phyloP scores from a whole-genome alignment of 2,888 invertebrate genomes.

The Chironomus riparius region DNA sequence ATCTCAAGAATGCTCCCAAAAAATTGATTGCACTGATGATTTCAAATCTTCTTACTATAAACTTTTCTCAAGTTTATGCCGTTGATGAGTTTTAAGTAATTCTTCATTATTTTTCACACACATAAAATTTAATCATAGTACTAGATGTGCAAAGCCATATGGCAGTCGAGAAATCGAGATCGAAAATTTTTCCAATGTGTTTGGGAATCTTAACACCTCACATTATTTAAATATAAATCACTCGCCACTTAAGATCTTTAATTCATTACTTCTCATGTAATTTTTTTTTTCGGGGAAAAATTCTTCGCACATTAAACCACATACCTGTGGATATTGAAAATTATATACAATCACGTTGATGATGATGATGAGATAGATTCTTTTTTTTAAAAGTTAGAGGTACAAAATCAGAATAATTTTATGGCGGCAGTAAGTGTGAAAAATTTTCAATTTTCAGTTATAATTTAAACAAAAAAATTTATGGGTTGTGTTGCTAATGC shows the following conservation, averaged over 20 bases:
- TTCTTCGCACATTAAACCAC: not conserved
- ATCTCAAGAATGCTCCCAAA: too few relatives aligned
- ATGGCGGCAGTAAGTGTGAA: too few relatives aligned
- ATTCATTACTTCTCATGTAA: not conserved
- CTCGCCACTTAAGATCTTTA: slow-evolving; percentile 11
- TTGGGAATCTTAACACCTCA: slow-evolving; percentile 22
- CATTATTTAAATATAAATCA: slow-evolving; percentile 25
- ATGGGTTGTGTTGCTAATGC: too few relatives aligned
- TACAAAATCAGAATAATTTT: too few relatives aligned
- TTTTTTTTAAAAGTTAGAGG: too few relatives aligned
- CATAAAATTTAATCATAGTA: not conserved
- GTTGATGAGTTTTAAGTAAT: not conserved
- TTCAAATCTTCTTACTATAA: too few relatives aligned
- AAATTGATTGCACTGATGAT: too few relatives aligned
- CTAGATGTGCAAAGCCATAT: not conserved
- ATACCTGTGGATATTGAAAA: not conserved
- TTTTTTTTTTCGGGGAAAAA: not conserved
- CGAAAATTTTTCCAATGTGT: not conserved
- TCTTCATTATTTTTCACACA: not conserved
- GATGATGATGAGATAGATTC: not conserved
- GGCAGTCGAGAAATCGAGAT: not conserved
- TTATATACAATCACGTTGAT: not conserved
- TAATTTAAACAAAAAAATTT: too few relatives aligned
- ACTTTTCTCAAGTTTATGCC: not conserved
- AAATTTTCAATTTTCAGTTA: too few relatives aligned